These are phyloP conservation scores for Craseonycteris thonglongyai DNA, from an alignment of 2,113 vertebrate genomes.

Conservation along the genomic window DNA sequence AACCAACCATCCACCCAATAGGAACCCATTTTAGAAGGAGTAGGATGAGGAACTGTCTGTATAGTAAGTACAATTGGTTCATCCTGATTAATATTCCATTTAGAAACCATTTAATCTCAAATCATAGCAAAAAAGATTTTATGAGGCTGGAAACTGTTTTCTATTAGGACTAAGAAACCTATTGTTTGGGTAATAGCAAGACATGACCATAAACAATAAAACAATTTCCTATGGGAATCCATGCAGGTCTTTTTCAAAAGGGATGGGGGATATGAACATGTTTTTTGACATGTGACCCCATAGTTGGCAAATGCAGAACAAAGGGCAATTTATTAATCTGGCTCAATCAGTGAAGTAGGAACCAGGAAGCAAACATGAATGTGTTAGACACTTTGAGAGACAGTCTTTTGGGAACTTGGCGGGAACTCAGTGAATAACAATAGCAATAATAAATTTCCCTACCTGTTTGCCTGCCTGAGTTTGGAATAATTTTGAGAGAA, in stretches of 20 bases:
- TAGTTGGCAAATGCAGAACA: not conserved
- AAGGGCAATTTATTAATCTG: not conserved
- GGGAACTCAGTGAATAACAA: not conserved
- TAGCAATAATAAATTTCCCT: not conserved
- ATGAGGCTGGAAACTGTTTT: not conserved
- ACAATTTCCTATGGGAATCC: not conserved
- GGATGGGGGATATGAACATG: fast-evolving
- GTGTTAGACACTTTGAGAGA: not conserved
- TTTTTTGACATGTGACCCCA: not conserved
- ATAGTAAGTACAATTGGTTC: not conserved
- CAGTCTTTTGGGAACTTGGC: too few species aligned
- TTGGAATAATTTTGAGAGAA: not conserved
- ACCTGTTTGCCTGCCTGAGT: not conserved
- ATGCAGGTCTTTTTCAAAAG: too few species aligned
- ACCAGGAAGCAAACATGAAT: not conserved
- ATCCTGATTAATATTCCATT: not conserved
- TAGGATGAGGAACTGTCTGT: not conserved
- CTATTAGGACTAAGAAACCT: not conserved
- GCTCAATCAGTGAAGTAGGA: not conserved
- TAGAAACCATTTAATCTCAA: not conserved
- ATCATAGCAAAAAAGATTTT: not conserved
- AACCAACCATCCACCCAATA: not conserved
- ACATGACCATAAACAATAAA: not conserved
- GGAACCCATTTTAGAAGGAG: not conserved
- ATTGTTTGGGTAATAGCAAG: not conserved